Evolutionary conservation across 2,797 vertebrate species (phyloP), one percentile per base, ranked within the genome.

Genomic region (Pelobates cultripes): DNA sequence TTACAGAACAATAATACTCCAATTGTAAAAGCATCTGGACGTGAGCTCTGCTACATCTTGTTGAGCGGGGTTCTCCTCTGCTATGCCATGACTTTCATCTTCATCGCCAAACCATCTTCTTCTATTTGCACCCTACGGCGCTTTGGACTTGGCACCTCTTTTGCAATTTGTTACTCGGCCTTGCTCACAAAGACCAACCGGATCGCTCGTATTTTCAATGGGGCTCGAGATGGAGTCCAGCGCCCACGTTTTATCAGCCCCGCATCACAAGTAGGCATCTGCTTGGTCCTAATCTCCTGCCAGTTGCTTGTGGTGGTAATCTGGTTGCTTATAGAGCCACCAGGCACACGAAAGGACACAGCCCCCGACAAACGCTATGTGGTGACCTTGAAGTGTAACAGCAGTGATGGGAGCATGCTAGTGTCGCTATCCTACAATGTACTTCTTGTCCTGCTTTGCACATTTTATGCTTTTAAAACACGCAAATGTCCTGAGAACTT

Each of bases 401-500:
- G 97, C 88, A 95, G 92, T 0, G 98, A 99, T 84, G 94, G 96
- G 44, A 98, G 97, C 92, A 98, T 99, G 98, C 95, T 99, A 64
- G 90, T 97, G 87, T 99, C 98, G 0, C 95, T 99, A 83, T 95
- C 96, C 85, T 99, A 99, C 92, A 99, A 99, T 42, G 97, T 98
- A 85, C 88, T 99, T 84, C 96, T 99, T 89, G 98, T 99, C 40
- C 90, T 97, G 61, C 96, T 99, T 86, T 99, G 98, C 92, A 99
- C 98, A 3, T 95, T 98, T 88, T 99, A 99, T 0, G 98, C 98
- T 86, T 99, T 99, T 92, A 99, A 99, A 95, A 99, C 98, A 17
- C 92, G 98, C 68, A 99, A 99, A 91, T 99, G 98, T 87, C 98
- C 98, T 0, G 98, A 99, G 87, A 99, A 99, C 90, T 99, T 99